Conservation (phyloP, 2,797 vertebrate species). For the Cetoscarus ocellatus region DNA sequence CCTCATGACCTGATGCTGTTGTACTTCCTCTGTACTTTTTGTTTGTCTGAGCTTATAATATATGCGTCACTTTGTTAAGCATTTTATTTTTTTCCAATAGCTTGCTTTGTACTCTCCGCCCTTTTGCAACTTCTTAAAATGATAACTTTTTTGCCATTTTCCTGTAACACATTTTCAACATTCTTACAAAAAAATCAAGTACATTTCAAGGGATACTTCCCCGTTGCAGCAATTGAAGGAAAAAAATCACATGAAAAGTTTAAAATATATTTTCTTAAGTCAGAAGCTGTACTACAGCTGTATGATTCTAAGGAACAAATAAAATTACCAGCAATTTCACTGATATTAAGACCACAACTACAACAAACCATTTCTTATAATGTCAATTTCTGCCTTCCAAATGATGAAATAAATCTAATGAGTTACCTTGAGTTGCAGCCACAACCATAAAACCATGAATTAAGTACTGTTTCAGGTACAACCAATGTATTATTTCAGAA, state of each 20-base stretch:
- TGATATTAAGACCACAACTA: too few relatives aligned
- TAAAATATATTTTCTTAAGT: conserved; percentile 1
- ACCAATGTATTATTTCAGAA: too few relatives aligned
- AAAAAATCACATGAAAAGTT: background rate
- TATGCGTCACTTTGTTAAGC: background rate
- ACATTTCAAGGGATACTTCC: too few relatives aligned
- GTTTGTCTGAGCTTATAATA: background rate
- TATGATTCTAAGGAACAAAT: too few relatives aligned
- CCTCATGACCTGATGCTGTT: background rate
- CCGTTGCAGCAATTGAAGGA: conserved; percentile 3
- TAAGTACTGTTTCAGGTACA: too few relatives aligned
- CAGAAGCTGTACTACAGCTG: background rate
- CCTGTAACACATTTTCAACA: background rate
- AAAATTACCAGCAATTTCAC: too few relatives aligned
- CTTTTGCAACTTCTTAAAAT: background rate
- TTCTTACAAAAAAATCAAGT: background rate
- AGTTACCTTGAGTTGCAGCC: too few relatives aligned
- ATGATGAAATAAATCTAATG: too few relatives aligned
- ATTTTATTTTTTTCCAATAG: background rate
- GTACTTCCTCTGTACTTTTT: background rate
- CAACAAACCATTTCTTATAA: too few relatives aligned
- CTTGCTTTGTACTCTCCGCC: background rate
- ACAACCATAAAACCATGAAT: too few relatives aligned
- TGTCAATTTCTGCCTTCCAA: too few relatives aligned
- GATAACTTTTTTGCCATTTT: background rate